These are phyloP conservation scores for Andrena chrysosceles DNA, from an alignment of 2,888 invertebrate genomes.

Conservation along the genomic window DNA sequence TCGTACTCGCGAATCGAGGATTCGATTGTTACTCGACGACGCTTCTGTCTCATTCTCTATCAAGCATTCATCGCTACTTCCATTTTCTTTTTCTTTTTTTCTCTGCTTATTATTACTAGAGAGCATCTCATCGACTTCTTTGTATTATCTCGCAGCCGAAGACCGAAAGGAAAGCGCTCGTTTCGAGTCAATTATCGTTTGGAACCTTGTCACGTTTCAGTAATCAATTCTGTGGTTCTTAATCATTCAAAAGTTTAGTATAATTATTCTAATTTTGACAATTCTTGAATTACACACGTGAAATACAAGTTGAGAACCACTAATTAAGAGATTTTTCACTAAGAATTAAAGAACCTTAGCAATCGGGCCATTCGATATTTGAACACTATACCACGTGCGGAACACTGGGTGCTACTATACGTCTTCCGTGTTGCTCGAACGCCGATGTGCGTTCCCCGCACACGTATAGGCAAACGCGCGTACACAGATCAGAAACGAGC, in stretches of 20 bases:
- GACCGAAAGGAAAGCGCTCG: conserved; percentile 6
- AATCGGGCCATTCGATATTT: neutral
- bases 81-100: neutral
- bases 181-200: conserved; percentile 9
- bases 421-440: neutral
- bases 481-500: neutral
- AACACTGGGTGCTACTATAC: neutral
- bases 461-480: neutral
- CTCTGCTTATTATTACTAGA: neutral
- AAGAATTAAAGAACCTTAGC: no score
- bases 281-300: no score
- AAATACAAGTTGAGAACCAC: no score
- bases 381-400: neutral
- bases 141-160: neutral
- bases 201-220: no score
- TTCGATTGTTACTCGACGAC: conserved; percentile 17
- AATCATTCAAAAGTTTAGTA: no score
- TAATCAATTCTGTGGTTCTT: no score
- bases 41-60: conserved; percentile 20
- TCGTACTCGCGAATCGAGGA: neutral
- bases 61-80: neutral
- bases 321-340: no score
- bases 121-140: neutral
- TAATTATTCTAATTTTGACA: no score
- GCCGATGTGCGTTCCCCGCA: neutral